Evolutionary conservation across 2,113 vertebrate species (phyloP).

Genomic region (Cyanoliseus patagonus): DNA sequence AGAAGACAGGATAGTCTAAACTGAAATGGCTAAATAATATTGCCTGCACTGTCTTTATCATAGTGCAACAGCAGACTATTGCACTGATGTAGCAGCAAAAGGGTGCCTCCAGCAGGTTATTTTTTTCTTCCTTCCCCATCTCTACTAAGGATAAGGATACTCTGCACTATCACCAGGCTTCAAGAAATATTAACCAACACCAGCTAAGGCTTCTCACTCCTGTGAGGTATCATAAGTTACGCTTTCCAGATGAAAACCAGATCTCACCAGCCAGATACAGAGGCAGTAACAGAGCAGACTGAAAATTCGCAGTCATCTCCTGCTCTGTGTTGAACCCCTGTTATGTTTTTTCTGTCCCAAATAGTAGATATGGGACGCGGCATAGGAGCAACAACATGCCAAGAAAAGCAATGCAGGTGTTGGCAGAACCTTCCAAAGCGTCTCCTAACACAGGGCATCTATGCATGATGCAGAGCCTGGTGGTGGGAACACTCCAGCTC

Average conservation of each 20-base stretch:
- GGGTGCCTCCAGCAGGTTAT: neutral
- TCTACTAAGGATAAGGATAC: neutral
- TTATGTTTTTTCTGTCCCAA: neutral
- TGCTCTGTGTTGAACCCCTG: neutral
- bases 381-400: neutral
- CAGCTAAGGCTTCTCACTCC: neutral
- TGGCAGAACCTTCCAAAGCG: neutral
- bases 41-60: neutral
- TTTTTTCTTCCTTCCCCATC: neutral
- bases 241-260: neutral
- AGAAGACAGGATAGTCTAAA: neutral
- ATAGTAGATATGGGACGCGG: neutral
- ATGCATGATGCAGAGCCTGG: neutral
- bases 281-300: neutral
- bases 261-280: neutral
- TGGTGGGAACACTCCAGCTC: neutral
- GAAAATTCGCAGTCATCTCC: neutral
- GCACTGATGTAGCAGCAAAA: neutral
- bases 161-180: neutral
- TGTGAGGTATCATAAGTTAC: neutral
- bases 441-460: neutral
- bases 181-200: neutral
- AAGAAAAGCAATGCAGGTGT: neutral
- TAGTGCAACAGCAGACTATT: neutral
- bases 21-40: neutral